phyloP scores from a whole-genome alignment of 1,140 invertebrate species.

The Drosophila sucinea region DNA sequence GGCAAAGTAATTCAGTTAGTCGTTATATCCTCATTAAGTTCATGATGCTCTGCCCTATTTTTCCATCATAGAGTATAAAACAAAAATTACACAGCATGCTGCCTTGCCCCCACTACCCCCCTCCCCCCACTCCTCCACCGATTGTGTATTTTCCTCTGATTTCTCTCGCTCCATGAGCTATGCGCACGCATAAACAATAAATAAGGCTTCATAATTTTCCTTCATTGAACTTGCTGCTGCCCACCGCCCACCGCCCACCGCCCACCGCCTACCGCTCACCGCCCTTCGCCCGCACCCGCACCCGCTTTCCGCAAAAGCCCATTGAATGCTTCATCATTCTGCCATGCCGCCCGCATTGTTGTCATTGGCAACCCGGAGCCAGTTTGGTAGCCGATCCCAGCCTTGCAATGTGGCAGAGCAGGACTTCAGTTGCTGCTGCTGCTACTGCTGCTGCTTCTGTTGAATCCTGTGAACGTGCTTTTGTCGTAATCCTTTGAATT shows the following conservation, averaged over 20 bases:
- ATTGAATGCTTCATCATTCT: slow-evolving; percentile 50
- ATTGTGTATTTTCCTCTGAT: slow-evolving; percentile 4
- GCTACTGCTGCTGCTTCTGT: slow-evolving; percentile 34
- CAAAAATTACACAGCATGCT: slow-evolving; percentile 55
- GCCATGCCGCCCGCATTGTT: slow-evolving; percentile 69
- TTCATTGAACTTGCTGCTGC: slow-evolving; percentile 69
- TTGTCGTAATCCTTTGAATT: slow-evolving; percentile 83
- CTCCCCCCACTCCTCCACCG: not conserved
- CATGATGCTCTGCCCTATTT: not conserved
- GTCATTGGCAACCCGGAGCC: slow-evolving; percentile 69
- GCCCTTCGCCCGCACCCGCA: not conserved
- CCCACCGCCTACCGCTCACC: not conserved
- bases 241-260: slow-evolving; percentile 3
- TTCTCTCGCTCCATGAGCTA: slow-evolving; percentile 57
- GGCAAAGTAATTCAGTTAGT: not conserved
- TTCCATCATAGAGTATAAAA: slow-evolving; percentile 16
- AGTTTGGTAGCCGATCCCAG: slow-evolving; percentile 58
- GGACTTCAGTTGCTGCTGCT: slow-evolving; percentile 32
- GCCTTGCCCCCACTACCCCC: not conserved
- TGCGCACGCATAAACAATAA: slow-evolving; percentile 81
- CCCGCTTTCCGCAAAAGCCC: slow-evolving; percentile 11
- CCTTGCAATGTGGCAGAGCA: slow-evolving; percentile 61
- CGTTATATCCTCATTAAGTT: not conserved
- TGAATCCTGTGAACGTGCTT: slow-evolving; percentile 82
- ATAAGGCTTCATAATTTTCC: slow-evolving; percentile 82